A percentile compares a stretch with the other conserved stretches of the same genome.
Evolutionary conservation across 2,113 vertebrate species (phyloP).

Genomic region (human): DNA sequence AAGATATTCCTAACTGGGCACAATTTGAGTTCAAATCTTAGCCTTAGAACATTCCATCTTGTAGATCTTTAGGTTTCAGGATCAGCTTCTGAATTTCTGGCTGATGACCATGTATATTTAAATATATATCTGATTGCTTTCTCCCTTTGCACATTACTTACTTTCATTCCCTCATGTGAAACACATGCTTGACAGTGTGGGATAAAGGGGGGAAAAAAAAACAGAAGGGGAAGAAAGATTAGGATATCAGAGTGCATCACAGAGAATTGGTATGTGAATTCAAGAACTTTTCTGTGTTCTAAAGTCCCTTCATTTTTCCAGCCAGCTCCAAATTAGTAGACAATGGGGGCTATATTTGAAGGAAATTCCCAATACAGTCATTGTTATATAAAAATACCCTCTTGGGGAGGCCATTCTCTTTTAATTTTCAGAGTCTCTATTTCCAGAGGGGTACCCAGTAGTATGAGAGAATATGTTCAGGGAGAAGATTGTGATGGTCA

Average conservation of each 20-base stretch:
- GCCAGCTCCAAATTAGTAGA: background rate
- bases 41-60: background rate
- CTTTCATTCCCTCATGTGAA: background rate
- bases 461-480: background rate
- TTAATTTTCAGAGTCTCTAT: background rate
- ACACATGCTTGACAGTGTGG: background rate
- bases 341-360: background rate
- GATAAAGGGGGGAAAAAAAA: background rate
- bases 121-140: background rate
- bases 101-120: background rate
- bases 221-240: background rate
- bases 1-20: background rate
- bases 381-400: background rate
- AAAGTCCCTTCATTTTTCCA: conserved; percentile 15
- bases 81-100: background rate
- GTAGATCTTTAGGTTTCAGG: background rate
- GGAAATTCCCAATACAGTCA: background rate
- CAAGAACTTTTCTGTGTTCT: background rate
- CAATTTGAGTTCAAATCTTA: background rate
- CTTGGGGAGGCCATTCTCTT: background rate
- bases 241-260: background rate
- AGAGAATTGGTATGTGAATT: background rate
- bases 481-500: background rate
- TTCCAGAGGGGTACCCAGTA: background rate
- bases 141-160: background rate